Base-by-base conservation (phyloP, 2,797 vertebrate species). In the Acestrorhynchus altus region DNA sequence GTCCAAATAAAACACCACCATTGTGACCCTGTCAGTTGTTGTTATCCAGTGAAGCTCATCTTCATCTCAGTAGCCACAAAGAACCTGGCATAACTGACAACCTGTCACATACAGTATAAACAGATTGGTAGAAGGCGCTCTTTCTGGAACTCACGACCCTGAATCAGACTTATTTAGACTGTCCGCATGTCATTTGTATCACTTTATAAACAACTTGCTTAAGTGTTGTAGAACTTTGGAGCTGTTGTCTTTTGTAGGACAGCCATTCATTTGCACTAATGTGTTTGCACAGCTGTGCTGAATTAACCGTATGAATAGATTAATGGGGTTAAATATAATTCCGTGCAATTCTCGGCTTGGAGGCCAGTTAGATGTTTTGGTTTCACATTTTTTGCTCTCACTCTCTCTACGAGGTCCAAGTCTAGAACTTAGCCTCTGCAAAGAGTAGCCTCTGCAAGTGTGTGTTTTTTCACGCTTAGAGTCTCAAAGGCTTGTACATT, bases 261-360 rank as follows among this genome's bases (percentile, higher is more conserved):
- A 47, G 44, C 47, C 26, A 26, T 75, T 70, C 65, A 64, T 52
- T 61, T 26, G 66, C 57, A 15, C 76, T 78, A 72, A 65, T 72
- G 61, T 72, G 69, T 78, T 72, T 78, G 31, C 76, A 66, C 76
- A 78, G 76, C 69, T 78, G 76, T 72, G 66, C 56, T 42, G 52
- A 44, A 67, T 51, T 42, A 3, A 31, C 11, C 73, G 60, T 79
- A 68, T 60, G 57, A 73, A 65, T 60, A 73, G 61, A 67, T 47
- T 67, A 79, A 73, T 60, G 73, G 44, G 63, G 42, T 51, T 60
- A 16, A 61, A 79, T 79, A 51, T 59, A 40, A 73, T 54, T 73
- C 52, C 67, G 20, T 67, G 6, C 8, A 20, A 11, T 31, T 40
- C 56, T 39, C 44, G 15, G 56, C 28, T 60, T 20, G 26, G 64